These are phyloP conservation scores for Pachyseris speciosa DNA, from an alignment of 64 coral and sea anemone species.

Conservation along the genomic window DNA sequence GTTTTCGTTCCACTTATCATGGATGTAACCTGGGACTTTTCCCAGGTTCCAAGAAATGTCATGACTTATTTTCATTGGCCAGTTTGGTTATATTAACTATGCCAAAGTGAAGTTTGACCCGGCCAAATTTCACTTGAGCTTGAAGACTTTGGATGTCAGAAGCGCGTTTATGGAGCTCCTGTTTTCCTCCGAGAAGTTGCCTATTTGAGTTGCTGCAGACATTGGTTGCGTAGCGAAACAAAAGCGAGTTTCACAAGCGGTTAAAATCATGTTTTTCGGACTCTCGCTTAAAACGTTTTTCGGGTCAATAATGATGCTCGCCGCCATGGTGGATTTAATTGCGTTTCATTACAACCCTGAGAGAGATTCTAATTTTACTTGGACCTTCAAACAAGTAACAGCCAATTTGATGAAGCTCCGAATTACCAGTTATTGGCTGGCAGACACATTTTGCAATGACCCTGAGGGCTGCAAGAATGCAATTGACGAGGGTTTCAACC, in stretches of 20 bases:
- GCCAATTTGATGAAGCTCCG: neutral
- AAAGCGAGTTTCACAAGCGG: too few species aligned
- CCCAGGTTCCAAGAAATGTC: neutral
- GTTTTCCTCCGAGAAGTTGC: too few species aligned
- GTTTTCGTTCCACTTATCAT: too few species aligned
- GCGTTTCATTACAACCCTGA: neutral
- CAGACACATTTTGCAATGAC: neutral
- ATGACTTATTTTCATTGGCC: neutral
- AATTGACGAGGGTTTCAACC: neutral
- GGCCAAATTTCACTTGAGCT: too few species aligned
- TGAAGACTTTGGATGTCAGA: too few species aligned
- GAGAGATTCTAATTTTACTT: neutral
- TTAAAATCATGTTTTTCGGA: neutral
- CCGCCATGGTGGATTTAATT: neutral
- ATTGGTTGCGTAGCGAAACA: too few species aligned
- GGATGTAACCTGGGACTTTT: too few species aligned
- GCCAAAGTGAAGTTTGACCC: too few species aligned
- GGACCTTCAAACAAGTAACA: neutral
- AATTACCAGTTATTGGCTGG: neutral
- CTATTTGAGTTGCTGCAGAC: too few species aligned
- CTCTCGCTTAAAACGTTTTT: constrained; percentile 7
- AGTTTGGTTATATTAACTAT: neutral
- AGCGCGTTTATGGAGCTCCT: too few species aligned
- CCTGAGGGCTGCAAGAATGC: constrained; percentile 2
- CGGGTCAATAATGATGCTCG: neutral